phyloP scores from a whole-genome alignment of 2,113 vertebrate species.

The Toxostoma redivivum region DNA sequence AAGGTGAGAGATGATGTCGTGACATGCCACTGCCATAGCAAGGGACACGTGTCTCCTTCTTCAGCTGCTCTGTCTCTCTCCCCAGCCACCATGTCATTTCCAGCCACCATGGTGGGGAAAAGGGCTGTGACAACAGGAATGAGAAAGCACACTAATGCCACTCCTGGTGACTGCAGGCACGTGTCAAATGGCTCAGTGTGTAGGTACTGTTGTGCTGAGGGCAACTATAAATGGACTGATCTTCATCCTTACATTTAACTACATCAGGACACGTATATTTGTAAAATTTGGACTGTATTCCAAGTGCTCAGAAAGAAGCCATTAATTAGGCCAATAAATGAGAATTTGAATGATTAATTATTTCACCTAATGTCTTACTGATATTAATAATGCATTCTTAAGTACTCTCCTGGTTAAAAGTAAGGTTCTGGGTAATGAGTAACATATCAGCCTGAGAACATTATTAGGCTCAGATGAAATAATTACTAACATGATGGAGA shows the following conservation, averaged over 20 bases:
- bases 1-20: not conserved
- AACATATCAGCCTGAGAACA: not conserved
- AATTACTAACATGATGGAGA: not conserved
- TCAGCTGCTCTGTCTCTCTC: not conserved
- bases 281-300: not conserved
- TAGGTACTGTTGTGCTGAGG: not conserved
- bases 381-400: conserved; percentile 17
- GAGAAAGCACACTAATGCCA: not conserved
- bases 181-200: not conserved
- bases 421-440: not conserved
- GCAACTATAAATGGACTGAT: not conserved
- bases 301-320: not conserved
- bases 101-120: not conserved
- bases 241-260: not conserved
- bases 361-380: not conserved
- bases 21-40: rapidly evolving
- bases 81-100: not conserved
- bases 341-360: not conserved
- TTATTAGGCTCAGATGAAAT: not conserved
- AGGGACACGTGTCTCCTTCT: not conserved
- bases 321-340: conserved; percentile 27
- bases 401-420: conserved; percentile 4
- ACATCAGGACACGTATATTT: not conserved
- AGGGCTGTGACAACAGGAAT: not conserved
- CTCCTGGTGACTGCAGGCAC: not conserved